Evolutionary conservation across 2,888 invertebrate genomes (phyloP), one percentile per base, ranked within the genome.

Genomic region (Cordylochernes scorpioides): DNA sequence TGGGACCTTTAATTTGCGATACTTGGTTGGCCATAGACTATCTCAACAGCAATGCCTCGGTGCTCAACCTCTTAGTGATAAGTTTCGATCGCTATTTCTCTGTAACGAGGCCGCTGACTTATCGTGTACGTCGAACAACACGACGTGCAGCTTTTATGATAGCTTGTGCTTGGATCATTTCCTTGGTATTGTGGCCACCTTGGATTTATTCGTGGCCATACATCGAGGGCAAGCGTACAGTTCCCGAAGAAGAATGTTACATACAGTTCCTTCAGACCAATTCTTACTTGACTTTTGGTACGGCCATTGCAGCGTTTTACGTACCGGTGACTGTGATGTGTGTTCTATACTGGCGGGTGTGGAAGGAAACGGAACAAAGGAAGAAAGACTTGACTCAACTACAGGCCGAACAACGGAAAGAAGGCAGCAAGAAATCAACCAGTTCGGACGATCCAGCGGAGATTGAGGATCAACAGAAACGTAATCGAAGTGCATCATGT

Each of bases 191-290:
- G 7, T 62, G 62, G 62, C 59, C 60, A 1, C 61, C 61, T 0
- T 61, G 59, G 60, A 62, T 63, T 33, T 54, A 58, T 39, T 52
- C 54, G 16, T 62, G 60, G 60, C 61, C 61, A 3, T 52, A 57
- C 36, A 58, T 62, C 15, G 59, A 61, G 43, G 60, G 46, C 3
- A 44, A 43, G 28, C 47, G 59, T 34, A 54, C 52, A 2, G 55
- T 57, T 3, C 53, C 52, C 15, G 43, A 47, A 9, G 49, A 50
- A 22, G 50, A 57, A 19, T 61, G 61, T 42, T 55, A 58, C 35
- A 58, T 61, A 29, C 60, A 60, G 43, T 61, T 61, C 42, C 44
- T 62, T 24, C 49, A 50, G 29, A 47, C 57, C 10, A 59, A 58
- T 42, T 47, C 53, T 7, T 52, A 49, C 31, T 50, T 60, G 4